Conservation (phyloP, 2,888 invertebrate genomes). For the Halocaridina rubra region DNA sequence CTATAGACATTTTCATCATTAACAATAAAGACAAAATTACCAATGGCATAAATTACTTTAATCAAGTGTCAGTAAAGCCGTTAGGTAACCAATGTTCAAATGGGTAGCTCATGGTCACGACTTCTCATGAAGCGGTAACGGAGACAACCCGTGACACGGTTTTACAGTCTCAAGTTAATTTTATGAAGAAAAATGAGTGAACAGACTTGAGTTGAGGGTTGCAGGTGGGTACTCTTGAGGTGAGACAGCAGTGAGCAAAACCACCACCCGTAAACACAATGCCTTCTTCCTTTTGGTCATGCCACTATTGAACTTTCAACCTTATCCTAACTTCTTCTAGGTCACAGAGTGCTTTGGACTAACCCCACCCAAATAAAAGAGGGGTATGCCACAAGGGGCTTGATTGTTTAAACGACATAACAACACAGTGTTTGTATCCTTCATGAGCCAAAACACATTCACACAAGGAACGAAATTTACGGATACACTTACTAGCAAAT, state of each 20-base stretch:
- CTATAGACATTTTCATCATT: neutral
- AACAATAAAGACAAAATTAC: neutral
- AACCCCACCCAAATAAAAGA: neutral
- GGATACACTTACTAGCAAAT: too few species aligned
- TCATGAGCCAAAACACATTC: constrained; percentile 15
- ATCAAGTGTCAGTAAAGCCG: neutral
- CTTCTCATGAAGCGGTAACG: neutral
- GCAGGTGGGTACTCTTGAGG: constrained; percentile 23
- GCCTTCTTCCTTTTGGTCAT: constrained; percentile 17
- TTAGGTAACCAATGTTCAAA: neutral
- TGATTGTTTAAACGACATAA: constrained; percentile 40
- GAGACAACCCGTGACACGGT: neutral
- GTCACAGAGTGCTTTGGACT: neutral
- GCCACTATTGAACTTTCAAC: neutral
- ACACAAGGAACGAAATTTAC: too few species aligned
- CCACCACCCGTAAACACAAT: constrained; percentile 12
- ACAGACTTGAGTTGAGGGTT: constrained; percentile 11
- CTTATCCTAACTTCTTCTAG: neutral
- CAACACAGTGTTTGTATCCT: constrained; percentile 14
- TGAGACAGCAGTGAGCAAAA: constrained; percentile 16
- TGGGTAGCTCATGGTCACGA: neutral
- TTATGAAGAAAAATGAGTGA: constrained; percentile 11
- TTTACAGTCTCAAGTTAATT: neutral
- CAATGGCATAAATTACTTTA: neutral
- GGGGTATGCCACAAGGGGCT: neutral